Conservation (phyloP, 2,888 invertebrate species). For the Pseudococcus viburni region DNA sequence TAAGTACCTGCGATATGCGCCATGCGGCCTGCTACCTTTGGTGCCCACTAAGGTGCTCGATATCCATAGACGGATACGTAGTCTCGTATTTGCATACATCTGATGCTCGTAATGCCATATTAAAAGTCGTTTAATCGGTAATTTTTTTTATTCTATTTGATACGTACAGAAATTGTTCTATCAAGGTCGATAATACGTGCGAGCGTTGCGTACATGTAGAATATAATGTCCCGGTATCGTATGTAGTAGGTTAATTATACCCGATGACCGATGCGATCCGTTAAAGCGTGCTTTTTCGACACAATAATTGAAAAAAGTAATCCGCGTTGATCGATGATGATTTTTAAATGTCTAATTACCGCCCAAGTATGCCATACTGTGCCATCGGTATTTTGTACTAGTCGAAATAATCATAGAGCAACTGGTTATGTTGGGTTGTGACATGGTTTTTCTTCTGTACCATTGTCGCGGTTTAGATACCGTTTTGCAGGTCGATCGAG, state of each 20-base stretch:
- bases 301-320: constrained; percentile 11
- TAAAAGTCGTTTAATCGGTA: not conserved
- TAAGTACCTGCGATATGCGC: not conserved
- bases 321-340: not conserved
- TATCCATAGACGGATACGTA: too few species aligned
- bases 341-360: not conserved
- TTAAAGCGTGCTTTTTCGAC: not conserved
- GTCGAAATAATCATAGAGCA: not conserved
- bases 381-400: not conserved
- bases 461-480: not conserved
- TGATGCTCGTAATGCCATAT: too few species aligned
- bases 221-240: not conserved
- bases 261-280: not conserved
- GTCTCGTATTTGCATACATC: too few species aligned
- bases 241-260: not conserved
- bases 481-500: not conserved
- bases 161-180: not conserved
- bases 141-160: not conserved
- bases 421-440: too few species aligned
- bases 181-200: not conserved
- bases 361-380: not conserved
- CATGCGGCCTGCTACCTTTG: too few species aligned
- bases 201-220: not conserved
- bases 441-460: not conserved
- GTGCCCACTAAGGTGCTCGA: too few species aligned